These are phyloP conservation scores for Rhinolophus ferrumequinum DNA, from an alignment of 2,113 vertebrate genomes.

Conservation along the genomic window DNA sequence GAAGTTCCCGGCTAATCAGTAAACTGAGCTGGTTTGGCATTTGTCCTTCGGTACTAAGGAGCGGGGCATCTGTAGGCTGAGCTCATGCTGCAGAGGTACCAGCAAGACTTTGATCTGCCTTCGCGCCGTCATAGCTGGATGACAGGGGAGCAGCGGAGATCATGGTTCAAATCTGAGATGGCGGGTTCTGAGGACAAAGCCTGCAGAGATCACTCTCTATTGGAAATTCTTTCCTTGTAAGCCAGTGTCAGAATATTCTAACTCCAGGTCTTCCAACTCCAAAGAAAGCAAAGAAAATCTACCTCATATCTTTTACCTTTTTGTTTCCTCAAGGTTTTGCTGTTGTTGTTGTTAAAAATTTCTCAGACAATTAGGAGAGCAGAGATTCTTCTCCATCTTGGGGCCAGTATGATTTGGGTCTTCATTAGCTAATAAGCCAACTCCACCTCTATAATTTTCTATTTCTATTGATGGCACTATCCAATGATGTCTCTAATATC, in stretches of 20 bases:
- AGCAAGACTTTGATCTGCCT: conserved; percentile 74
- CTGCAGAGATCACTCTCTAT: conserved; percentile 48
- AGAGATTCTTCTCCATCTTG: not conserved
- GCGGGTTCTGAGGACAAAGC: conserved; percentile 34
- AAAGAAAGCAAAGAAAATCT: conserved; percentile 12
- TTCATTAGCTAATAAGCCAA: not conserved
- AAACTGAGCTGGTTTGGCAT: conserved; percentile 79
- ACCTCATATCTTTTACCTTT: not conserved
- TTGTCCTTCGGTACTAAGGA: conserved; percentile 83
- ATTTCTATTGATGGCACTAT: not conserved
- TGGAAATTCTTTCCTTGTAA: conserved; percentile 52
- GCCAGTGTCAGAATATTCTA: not conserved
- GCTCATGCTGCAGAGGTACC: conserved; percentile 70
- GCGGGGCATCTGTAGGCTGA: conserved; percentile 79
- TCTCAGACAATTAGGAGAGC: not conserved
- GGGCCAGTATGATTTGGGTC: not conserved
- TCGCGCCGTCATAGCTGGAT: conserved; percentile 57
- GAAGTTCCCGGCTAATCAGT: conserved; percentile 71
- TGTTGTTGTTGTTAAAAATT: not conserved
- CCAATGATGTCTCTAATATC: not conserved
- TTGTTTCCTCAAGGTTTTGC: not conserved
- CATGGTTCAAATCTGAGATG: conserved; percentile 44
- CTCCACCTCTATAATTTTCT: not conserved
- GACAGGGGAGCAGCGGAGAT: conserved; percentile 22
- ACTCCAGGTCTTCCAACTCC: not conserved